Conservation (phyloP, 2,113 vertebrate species). For the Sisor rabdophorus region DNA sequence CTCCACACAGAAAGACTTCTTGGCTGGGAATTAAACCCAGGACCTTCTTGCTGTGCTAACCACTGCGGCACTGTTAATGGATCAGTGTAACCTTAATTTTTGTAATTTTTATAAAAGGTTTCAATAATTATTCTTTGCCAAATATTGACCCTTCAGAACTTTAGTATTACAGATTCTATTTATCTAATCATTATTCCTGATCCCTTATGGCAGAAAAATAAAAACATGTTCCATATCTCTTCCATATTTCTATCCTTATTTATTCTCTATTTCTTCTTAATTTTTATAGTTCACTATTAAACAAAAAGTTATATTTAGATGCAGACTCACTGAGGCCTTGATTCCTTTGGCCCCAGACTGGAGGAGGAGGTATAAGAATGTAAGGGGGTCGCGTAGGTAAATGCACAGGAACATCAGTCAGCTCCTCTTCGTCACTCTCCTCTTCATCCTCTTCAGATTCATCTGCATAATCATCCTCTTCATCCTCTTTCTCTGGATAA, state of each 20-base stretch:
- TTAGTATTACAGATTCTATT: background rate
- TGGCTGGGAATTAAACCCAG: too few relatives aligned
- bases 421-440: constrained; percentile 79
- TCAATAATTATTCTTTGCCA: background rate
- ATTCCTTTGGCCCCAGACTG: constrained; percentile 90
- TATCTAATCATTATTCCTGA: background rate
- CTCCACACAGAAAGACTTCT: too few relatives aligned
- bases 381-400: constrained; percentile 76
- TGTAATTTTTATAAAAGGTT: background rate
- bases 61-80: too few relatives aligned
- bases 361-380: constrained; percentile 78
- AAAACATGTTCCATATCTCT: background rate
- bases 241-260: background rate
- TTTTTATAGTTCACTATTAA: background rate
- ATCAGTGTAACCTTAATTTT: background rate
- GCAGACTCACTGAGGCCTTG: constrained; percentile 82
- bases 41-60: too few relatives aligned
- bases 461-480: constrained; percentile 83
- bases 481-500: constrained; percentile 76
- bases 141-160: background rate
- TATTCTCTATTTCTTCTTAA: background rate
- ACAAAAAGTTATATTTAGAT: background rate
- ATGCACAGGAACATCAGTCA: constrained; percentile 68
- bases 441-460: constrained; percentile 82
- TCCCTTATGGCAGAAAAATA: background rate